Conservation (phyloP, 2,888 invertebrate species). For the Allophyes oxyacanthae region DNA sequence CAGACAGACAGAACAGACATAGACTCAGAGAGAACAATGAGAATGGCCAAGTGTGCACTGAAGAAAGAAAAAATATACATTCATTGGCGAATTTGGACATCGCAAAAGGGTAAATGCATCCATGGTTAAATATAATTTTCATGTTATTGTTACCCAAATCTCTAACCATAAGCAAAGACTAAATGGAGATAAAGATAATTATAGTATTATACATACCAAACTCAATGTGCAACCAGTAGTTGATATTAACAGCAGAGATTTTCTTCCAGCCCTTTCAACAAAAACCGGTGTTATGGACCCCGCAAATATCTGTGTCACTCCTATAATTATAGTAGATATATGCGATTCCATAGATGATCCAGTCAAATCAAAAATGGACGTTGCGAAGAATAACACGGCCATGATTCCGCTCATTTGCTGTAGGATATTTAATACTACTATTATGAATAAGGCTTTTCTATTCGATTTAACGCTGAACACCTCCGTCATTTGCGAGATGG, state of each 20-base stretch:
- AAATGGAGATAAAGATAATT: too few relatives aligned
- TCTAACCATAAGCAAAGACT: too few relatives aligned
- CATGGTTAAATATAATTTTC: too few relatives aligned
- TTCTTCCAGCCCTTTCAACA: constrained; percentile 69
- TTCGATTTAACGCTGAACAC: constrained; percentile 64
- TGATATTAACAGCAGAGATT: constrained; percentile 63
- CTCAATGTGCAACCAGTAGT: constrained; percentile 63
- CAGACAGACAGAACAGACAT: too few relatives aligned
- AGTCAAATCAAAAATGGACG: constrained; percentile 67
- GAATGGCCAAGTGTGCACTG: too few relatives aligned
- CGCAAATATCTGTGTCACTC: constrained; percentile 63
- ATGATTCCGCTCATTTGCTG: constrained; percentile 68
- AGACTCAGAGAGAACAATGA: too few relatives aligned
- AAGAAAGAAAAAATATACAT: too few relatives aligned
- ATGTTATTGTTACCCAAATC: too few relatives aligned
- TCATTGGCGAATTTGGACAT: too few relatives aligned
- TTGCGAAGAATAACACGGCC: constrained; percentile 64
- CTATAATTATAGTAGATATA: constrained; percentile 70
- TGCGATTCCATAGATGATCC: constrained; percentile 63
- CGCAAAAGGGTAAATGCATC: too few relatives aligned
- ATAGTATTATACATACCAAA: constrained; percentile 63
- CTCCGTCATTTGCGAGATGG: constrained; percentile 58
- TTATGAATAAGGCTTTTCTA: constrained; percentile 64
- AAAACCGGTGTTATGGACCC: constrained; percentile 65
- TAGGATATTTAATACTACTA: constrained; percentile 59